These are phyloP conservation scores for Macrochelys suwanniensis DNA, from an alignment of 2,797 vertebrate species.

Conservation along the genomic window DNA sequence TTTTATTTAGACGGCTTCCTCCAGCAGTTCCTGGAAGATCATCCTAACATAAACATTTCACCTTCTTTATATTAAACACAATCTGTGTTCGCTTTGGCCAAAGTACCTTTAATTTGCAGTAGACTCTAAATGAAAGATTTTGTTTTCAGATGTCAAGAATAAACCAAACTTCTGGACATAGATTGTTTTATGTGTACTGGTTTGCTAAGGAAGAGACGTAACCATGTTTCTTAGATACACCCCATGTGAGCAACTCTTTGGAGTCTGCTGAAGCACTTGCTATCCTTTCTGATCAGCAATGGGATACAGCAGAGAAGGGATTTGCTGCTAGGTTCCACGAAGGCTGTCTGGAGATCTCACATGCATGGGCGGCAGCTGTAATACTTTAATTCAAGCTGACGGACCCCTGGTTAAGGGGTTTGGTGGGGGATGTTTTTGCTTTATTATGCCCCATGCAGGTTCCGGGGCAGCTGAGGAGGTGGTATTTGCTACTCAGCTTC, in stretches of 20 bases:
- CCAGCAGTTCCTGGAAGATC: constrained; percentile 80
- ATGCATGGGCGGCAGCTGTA: not conserved
- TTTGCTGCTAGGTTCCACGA: not conserved
- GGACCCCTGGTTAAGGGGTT: no score
- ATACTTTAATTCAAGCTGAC: no score
- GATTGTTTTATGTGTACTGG: constrained; percentile 1
- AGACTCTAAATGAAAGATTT: constrained; percentile 77
- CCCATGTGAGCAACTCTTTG: not conserved
- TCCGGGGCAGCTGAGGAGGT: no score
- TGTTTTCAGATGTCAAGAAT: constrained; percentile 78
- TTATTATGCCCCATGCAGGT: no score
- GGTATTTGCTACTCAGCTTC: no score
- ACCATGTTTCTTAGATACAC: not conserved
- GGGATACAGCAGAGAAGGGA: not conserved
- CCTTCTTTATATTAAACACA: constrained; percentile 59
- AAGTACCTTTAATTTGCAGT: constrained; percentile 71
- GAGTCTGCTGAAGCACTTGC: not conserved
- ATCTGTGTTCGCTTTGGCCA: not conserved
- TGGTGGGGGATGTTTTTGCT: no score
- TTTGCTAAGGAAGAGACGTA: not conserved
- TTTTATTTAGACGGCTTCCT: constrained; percentile 80
- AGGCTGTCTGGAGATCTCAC: not conserved
- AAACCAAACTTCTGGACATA: constrained; percentile 74
- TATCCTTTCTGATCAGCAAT: not conserved
- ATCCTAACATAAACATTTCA: constrained; percentile 68